phyloP scores from a whole-genome alignment of 2,113 vertebrate genomes.

The Cochlearius cochlearius region DNA sequence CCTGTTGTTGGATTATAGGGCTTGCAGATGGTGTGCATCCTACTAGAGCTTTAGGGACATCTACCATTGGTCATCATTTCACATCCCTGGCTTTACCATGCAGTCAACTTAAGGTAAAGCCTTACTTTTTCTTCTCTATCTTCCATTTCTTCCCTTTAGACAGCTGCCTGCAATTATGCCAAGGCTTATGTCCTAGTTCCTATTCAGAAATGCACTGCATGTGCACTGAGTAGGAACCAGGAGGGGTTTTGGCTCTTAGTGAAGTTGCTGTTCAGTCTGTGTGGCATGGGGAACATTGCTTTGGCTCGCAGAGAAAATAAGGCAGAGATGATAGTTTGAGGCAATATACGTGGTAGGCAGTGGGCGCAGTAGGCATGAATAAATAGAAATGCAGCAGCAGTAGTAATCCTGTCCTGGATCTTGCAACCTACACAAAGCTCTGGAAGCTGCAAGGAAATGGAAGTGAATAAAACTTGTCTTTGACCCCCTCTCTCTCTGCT shows the following conservation, averaged over 20 bases:
- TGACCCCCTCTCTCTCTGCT: neutral
- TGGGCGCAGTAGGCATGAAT: neutral
- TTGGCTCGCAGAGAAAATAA: neutral
- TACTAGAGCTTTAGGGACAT: neutral
- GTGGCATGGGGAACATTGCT: neutral
- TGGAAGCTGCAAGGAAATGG: neutral
- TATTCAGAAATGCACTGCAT: fast-evolving
- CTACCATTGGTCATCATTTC: fast-evolving
- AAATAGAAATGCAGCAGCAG: neutral
- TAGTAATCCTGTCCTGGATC: neutral
- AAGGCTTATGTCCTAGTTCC: neutral
- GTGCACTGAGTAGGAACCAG: neutral
- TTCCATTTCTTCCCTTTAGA: neutral
- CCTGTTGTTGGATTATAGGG: neutral
- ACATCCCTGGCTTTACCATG: neutral
- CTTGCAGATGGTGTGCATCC: neutral
- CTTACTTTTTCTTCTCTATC: neutral
- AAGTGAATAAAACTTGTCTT: neutral
- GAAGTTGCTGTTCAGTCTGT: neutral
- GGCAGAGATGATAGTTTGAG: neutral
- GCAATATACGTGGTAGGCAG: neutral
- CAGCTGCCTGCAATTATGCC: neutral
- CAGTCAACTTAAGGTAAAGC: neutral
- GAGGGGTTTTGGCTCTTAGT: neutral
- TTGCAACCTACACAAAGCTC: neutral